These are phyloP conservation scores for Pristionchus pacificus DNA, from an alignment of 1,140 invertebrate species.

Conservation along the genomic window DNA sequence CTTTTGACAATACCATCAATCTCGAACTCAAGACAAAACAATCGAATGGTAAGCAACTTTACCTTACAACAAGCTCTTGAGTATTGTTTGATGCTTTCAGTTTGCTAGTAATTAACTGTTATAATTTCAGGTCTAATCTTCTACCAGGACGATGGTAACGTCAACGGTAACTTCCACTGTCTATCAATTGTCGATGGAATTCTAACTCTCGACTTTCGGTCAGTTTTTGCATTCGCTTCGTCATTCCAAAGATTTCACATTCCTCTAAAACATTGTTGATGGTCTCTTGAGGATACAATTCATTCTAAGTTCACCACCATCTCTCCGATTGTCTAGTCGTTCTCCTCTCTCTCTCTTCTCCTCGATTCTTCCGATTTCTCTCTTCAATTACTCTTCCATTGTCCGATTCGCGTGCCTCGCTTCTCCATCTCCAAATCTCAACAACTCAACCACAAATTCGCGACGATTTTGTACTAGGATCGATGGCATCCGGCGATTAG, in stretches of 20 bases:
- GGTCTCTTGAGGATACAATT: too few species aligned
- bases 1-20: slow-evolving; percentile 68
- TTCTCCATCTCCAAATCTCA: too few species aligned
- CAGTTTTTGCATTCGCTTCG: not conserved
- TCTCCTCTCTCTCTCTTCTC: not conserved
- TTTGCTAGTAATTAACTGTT: not conserved
- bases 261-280: too few species aligned
- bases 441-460: too few species aligned
- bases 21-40: slow-evolving; percentile 85
- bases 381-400: not conserved
- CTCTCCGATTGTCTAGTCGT: not conserved
- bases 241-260: not conserved
- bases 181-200: slow-evolving; percentile 84
- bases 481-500: too few species aligned
- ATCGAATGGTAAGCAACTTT: slow-evolving; percentile 79
- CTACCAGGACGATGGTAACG: slow-evolving; percentile 87
- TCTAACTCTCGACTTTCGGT: slow-evolving; percentile 77
- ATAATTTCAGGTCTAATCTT: slow-evolving; percentile 68
- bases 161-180: slow-evolving; percentile 84
- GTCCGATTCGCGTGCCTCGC: too few species aligned
- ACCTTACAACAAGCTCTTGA: slow-evolving; percentile 65
- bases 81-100: not conserved
- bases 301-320: too few species aligned
- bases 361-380: not conserved
- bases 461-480: too few species aligned